phyloP scores from a whole-genome alignment of 2,113 vertebrate species.

The Chrysemys picta region DNA sequence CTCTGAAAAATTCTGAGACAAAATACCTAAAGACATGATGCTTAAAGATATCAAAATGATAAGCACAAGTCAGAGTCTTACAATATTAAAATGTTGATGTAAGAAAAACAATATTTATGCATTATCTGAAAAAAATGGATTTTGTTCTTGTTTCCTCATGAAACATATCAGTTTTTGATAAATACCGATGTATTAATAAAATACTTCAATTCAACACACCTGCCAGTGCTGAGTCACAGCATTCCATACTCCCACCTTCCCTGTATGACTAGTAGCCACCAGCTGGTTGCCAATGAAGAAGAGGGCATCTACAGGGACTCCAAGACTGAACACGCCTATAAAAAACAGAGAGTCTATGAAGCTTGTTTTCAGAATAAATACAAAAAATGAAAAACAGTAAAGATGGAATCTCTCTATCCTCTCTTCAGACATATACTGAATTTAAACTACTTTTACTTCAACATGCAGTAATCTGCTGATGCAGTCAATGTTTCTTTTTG shows the following conservation, averaged over 20 bases:
- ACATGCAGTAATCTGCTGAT: not conserved
- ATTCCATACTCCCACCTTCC: constrained; percentile 98
- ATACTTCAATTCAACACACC: constrained; percentile 75
- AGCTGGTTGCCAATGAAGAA: constrained; percentile 98
- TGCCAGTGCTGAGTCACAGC: constrained; percentile 99
- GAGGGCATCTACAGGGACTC: constrained; percentile 95
- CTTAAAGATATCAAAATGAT: not conserved
- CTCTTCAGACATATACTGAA: not conserved
- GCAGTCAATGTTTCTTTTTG: not conserved
- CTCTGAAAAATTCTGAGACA: not conserved
- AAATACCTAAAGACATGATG: not conserved
- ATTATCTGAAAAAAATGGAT: not conserved
- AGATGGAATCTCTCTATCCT: not conserved
- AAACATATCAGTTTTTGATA: not conserved
- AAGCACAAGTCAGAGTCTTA: not conserved
- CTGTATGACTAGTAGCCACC: constrained; percentile 97
- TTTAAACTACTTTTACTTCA: not conserved
- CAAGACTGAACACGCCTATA: constrained; percentile 94
- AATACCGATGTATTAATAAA: not conserved
- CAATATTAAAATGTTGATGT: not conserved
- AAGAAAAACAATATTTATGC: not conserved
- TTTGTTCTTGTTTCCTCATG: constrained; percentile 7
- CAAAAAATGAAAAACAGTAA: not conserved
- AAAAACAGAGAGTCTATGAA: constrained; percentile 31
- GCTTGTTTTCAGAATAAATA: constrained; percentile 23